Evolutionary conservation across 2,113 vertebrate genomes (phyloP).

Genomic region (Calonectris borealis): DNA sequence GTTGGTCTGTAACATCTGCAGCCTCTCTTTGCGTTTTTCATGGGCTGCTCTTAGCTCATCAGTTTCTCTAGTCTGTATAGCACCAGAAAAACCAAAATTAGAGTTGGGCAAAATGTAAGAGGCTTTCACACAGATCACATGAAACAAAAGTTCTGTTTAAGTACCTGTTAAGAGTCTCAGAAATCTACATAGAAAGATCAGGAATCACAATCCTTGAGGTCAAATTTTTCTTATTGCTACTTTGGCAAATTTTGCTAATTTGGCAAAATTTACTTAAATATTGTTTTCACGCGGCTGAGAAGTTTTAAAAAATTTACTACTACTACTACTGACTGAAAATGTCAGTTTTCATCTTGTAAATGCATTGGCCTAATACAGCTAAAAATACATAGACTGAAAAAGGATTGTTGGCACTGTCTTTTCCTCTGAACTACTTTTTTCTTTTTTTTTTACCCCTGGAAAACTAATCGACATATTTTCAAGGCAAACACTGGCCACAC

Average conservation of each 20-base stretch:
- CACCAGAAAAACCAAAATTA: conserved; percentile 62
- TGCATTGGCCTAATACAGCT: neutral
- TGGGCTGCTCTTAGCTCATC: conserved; percentile 84
- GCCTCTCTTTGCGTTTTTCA: conserved; percentile 79
- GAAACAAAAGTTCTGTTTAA: neutral
- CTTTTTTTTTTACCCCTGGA: neutral
- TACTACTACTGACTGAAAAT: neutral
- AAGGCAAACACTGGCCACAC: neutral
- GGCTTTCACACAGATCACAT: neutral
- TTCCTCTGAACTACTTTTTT: neutral
- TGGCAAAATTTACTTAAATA: neutral
- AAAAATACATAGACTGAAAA: neutral
- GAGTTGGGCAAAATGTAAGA: conserved; percentile 4
- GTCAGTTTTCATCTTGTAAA: neutral
- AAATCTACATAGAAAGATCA: neutral
- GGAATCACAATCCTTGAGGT: neutral
- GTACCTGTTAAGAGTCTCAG: neutral
- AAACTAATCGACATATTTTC: neutral
- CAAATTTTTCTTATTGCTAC: neutral
- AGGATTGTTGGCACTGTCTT: neutral
- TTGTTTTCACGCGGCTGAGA: neutral
- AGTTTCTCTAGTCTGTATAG: conserved; percentile 80
- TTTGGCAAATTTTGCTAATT: neutral
- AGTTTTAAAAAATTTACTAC: neutral
- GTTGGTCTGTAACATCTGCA: conserved; percentile 87